Evolutionary conservation across 2,888 invertebrate species (phyloP).

Genomic region (Ectemnius continuus): DNA sequence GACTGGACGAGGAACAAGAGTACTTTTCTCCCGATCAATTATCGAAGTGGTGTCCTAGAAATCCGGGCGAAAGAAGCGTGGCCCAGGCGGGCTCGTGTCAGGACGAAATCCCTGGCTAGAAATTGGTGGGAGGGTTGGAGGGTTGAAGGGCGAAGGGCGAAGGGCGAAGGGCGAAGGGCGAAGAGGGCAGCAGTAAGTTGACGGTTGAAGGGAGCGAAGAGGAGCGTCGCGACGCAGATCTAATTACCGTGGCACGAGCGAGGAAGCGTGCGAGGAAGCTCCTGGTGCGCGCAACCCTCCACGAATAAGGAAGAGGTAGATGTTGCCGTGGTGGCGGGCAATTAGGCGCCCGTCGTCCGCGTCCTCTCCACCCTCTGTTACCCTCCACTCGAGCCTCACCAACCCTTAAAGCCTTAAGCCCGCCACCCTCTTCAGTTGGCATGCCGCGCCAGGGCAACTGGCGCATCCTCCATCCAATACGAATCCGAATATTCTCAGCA

Average conservation of each 20-base stretch:
- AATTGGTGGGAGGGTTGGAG: neutral
- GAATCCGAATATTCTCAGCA: slow-evolving; percentile 3
- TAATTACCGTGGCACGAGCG: slow-evolving; percentile 69
- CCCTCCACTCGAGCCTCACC: neutral
- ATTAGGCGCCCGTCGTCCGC: slow-evolving; percentile 69
- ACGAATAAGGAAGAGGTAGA: slow-evolving; percentile 45
- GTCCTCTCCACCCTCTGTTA: slow-evolving; percentile 38
- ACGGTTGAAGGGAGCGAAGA: slow-evolving; percentile 65
- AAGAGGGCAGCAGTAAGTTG: slow-evolving; percentile 58
- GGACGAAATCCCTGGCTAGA: no score
- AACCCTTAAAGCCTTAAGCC: neutral
- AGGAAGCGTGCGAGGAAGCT: slow-evolving; percentile 61
- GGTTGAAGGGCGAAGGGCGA: slow-evolving; percentile 29
- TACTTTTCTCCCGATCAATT: no score
- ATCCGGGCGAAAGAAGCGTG: no score
- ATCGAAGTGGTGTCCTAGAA: no score
- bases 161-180: slow-evolving; percentile 46
- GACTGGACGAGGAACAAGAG: no score
- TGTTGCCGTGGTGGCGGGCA: slow-evolving; percentile 62
- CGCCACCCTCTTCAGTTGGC: neutral
- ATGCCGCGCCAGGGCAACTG: slow-evolving; percentile 1
- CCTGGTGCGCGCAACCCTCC: slow-evolving; percentile 51
- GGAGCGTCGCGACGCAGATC: slow-evolving; percentile 66
- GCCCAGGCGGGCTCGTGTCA: no score
- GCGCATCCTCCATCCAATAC: slow-evolving; percentile 18